Evolutionary conservation across 2,797 vertebrate species (phyloP).

Genomic region (Crocidura indochinensis): DNA sequence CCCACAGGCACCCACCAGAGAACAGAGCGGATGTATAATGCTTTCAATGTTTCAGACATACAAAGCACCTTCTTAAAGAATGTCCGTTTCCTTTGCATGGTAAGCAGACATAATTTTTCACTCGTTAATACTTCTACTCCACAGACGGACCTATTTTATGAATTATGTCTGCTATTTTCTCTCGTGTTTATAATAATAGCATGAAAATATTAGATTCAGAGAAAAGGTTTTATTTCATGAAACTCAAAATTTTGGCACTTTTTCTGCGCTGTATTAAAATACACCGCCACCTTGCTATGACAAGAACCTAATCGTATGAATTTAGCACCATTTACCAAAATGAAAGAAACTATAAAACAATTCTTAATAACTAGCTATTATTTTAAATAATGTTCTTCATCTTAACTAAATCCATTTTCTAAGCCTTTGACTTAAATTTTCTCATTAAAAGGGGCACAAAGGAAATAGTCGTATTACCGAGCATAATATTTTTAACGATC

Average conservation of each 20-base stretch:
- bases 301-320: background rate
- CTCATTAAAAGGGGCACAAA: slow-evolving; percentile 11
- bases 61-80: slow-evolving; percentile 73
- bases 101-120: slow-evolving; percentile 81
- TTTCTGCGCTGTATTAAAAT: slow-evolving; percentile 60
- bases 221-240: background rate
- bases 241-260: background rate
- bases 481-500: slow-evolving; percentile 40
- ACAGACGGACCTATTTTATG: slow-evolving; percentile 37
- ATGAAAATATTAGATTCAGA: slow-evolving; percentile 45
- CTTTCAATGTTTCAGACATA: slow-evolving; percentile 73
- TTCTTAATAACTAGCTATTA: slow-evolving; percentile 57
- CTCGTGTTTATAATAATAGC: slow-evolving; percentile 61
- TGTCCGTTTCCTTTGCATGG: slow-evolving; percentile 57
- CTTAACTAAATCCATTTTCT: slow-evolving; percentile 34
- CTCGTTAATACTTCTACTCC: slow-evolving; percentile 23
- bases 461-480: background rate
- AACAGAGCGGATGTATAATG: slow-evolving; percentile 56
- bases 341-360: background rate
- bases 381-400: background rate
- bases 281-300: background rate
- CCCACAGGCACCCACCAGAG: slow-evolving; percentile 67
- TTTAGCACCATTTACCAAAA: slow-evolving; percentile 36
- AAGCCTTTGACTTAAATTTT: slow-evolving; percentile 10
- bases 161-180: slow-evolving; percentile 64